Evolutionary conservation across 2,888 invertebrate genomes (phyloP), one percentile per base, ranked within the genome.

Genomic region (Marronus borbonicus): DNA sequence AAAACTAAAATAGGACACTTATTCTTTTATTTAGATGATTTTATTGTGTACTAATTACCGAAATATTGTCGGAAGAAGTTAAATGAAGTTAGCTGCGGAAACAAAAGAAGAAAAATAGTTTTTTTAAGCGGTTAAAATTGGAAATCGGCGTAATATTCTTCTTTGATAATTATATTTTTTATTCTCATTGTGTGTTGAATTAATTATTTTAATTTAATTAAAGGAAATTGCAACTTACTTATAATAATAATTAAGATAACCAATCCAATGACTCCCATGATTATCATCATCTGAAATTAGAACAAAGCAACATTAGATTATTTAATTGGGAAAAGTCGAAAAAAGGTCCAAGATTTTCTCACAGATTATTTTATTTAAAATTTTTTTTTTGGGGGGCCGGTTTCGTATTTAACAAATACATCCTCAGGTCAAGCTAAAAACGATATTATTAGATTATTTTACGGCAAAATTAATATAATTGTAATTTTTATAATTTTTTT

Each of bases 201-300:
- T 50, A 28, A 7, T 50, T 49, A 8, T 49, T 31, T 31, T 39
- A 24, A 68, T 3, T 17, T 17, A 17, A 17, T 17, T 17, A 49
- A 17, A 3, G 3, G 24, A 31, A 60, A 68, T n/a, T 31, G 31
- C 49, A 28, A 92, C 93, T 93, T 90, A 94, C 96, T 94, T 89
- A 96, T 93, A 87, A 94, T 93, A 86, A 96, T 94, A 88, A 95
- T 94, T 89, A 96, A 90, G 87, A 96, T 89, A 83, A 96, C 92
- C 83, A 93, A 92, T 82, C 94, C 96, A 87, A 96, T 96, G 84
- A 94, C 94, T 85, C 96, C 96, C 91, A 96, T 94, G 83, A 96
- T 96, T 87, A 96, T 93, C 96, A 96, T 96, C 96, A 96, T 96
- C 92, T 85, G 80, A n/a, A 82, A 81, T 55, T 62, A 20, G 50